Evolutionary conservation across 2,797 vertebrate genomes (phyloP).

Genomic region (Mormyrops attenuatus): DNA sequence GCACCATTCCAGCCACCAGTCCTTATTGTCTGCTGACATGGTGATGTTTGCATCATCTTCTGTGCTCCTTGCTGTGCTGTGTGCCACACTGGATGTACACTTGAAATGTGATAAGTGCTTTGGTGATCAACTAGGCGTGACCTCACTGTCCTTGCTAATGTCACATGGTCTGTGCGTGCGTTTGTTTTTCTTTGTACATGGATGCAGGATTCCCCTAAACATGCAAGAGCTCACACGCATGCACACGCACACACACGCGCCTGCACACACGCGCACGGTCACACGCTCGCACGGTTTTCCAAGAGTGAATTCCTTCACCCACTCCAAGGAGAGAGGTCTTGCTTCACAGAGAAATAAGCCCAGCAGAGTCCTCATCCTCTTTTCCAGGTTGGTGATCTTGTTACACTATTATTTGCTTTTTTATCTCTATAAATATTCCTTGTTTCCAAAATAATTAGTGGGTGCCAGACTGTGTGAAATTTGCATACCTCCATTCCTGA

Average conservation of each 20-base stretch:
- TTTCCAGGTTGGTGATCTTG: constrained; percentile 67
- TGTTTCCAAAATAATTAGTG: constrained; percentile 33
- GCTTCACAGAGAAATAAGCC: constrained; percentile 61
- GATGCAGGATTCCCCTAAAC: neutral
- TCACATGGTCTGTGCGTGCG: neutral
- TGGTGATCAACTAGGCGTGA: neutral
- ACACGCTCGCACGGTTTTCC: constrained; percentile 17
- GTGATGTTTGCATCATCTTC: neutral
- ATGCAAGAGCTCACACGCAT: constrained; percentile 34
- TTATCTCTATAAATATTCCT: constrained; percentile 41
- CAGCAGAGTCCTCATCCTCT: constrained; percentile 59
- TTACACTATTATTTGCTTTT: constrained; percentile 51
- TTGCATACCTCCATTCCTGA: constrained; percentile 44
- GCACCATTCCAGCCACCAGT: neutral
- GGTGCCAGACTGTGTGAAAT: constrained; percentile 43
- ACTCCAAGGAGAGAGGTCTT: constrained; percentile 61
- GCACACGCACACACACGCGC: neutral
- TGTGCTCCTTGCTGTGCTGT: neutral
- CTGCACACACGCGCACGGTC: constrained; percentile 7
- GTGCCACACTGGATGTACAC: neutral
- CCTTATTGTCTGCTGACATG: neutral
- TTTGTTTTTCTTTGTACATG: neutral
- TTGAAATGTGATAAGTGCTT: neutral
- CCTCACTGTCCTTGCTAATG: neutral
- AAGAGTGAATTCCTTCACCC: constrained; percentile 31